Base-by-base conservation (phyloP, 2,797 vertebrate species). In the Sebastes minor region DNA sequence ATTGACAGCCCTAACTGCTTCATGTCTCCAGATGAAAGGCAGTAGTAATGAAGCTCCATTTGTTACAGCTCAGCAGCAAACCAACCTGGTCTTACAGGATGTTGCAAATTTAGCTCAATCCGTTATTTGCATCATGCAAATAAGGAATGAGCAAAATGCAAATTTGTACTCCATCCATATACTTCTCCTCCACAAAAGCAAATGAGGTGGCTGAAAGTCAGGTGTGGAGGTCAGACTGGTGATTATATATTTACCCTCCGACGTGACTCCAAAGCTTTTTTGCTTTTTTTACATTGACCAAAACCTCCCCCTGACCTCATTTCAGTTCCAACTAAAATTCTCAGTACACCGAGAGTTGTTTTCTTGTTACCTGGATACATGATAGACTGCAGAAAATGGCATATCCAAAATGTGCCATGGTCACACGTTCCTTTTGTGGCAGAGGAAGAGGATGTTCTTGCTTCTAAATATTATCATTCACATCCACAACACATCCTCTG, bases 101-200 rank as follows among this genome's bases (percentile, higher is more conserved):
- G 75, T 74, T 88, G 83, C 81, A 86, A 89, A 89, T 89, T 73
- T 86, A 75, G 80, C 71, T 82, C 74, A 8, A 8, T 86, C 76
- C 53, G 28, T 71, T 46, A 74, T 92, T 93, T 91, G 86, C 85
- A 87, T 89, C 30, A 85, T 86, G 88, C 85, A 90, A 92, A 94
- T 76, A 71, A 60, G 27, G 63, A 78, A 90, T 73, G 63, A 85
- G 55, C 38, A 33, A 78, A 84, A 94, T 91, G 92, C 85, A 90
- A 90, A 91, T 78, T 4, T 46, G 33, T 6, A 61, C 79, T 71
- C 35, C 72, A 71, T 76, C 64, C 78, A 70, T 80, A 57, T 68
- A 77, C 86, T 68, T 75, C 65, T 12, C 8, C 42, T 22, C 80
- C 74, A 71, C 71, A 56, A 33, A 88, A 70, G 65, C 88, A 92